These are phyloP conservation scores for Condylura cristata DNA, from an alignment of 2,113 vertebrate genomes.

Conservation along the genomic window DNA sequence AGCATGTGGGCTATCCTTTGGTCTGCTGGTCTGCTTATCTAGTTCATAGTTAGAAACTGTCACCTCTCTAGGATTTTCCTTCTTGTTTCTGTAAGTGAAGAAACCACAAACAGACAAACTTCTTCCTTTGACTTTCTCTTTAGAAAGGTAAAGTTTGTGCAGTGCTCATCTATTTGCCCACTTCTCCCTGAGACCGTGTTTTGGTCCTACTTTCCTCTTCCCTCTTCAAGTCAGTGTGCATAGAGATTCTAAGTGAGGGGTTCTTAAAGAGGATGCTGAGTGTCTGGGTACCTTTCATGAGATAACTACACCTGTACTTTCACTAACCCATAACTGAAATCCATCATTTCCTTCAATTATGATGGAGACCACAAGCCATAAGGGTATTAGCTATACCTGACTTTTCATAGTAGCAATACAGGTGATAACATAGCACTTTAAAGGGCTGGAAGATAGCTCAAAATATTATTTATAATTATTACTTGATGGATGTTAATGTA, in stretches of 20 bases:
- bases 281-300: not conserved
- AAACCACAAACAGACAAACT: not conserved
- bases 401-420: not conserved
- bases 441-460: not conserved
- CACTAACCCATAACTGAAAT: not conserved
- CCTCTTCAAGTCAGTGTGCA: not conserved
- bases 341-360: conserved; percentile 15
- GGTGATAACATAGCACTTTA: not conserved
- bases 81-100: not conserved
- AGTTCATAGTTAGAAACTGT: not conserved
- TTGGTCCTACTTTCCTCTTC: not conserved
- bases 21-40: not conserved
- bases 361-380: not conserved
- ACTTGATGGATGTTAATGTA: not conserved
- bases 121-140: not conserved
- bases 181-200: not conserved
- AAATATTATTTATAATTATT: not conserved
- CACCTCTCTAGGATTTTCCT: not conserved
- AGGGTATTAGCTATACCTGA: not conserved
- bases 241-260: not conserved
- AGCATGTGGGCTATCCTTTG: not conserved
- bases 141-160: not conserved
- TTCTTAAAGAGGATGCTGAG: not conserved
- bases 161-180: not conserved
- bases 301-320: conserved; percentile 2